Evolutionary conservation across 2,113 vertebrate species (phyloP), one percentile per base, ranked within the genome.

Genomic region (Plecotus auritus): DNA sequence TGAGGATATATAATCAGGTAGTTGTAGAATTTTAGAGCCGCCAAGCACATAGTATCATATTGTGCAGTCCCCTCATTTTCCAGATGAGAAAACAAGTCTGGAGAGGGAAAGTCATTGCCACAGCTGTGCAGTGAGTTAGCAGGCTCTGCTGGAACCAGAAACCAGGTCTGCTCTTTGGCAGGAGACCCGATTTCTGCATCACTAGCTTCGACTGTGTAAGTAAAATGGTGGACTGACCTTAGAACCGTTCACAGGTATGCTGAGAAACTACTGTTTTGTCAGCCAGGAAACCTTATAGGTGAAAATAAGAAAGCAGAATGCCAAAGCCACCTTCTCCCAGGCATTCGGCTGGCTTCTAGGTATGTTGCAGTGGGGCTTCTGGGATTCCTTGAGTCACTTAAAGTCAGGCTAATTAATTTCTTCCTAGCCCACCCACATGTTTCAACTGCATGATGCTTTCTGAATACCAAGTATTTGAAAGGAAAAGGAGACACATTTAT

Each of bases 171-270:
- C 83, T 87, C 26, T 80, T 89, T 14, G 2, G n/a, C 47, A 37
- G 77, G 30, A 95, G 59, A 93, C 26, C 26, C 7, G 59, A 32
- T 51, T 78, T 88, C 77, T 95, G 66, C 90, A n/a, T 92, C 85
- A 47, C 77, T 93, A 77, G 23, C 35, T 95, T 92, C 81, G 59
- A 37, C 73, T 96, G 88, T 93, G 5, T 70, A 59, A 73, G 72
- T 56, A 35, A 37, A 92, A 90, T 81, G 35, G 6, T 23, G 28
- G 59, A 8, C 30, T 80, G 85, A 59, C 49, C 88, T 89, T 78
- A 61, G 72, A 67, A 47, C 35, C 59, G 90, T 69, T 92, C 73
- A 35, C 37, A 88, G 78, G 76, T 47, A 16, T 64, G n/a, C 84
- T 85, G 81, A 66, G 61, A 85, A 90, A 95, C 22, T 49, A 59